phyloP scores from a whole-genome alignment of 92 coral and sea anemone species.

The Ricordea florida region DNA sequence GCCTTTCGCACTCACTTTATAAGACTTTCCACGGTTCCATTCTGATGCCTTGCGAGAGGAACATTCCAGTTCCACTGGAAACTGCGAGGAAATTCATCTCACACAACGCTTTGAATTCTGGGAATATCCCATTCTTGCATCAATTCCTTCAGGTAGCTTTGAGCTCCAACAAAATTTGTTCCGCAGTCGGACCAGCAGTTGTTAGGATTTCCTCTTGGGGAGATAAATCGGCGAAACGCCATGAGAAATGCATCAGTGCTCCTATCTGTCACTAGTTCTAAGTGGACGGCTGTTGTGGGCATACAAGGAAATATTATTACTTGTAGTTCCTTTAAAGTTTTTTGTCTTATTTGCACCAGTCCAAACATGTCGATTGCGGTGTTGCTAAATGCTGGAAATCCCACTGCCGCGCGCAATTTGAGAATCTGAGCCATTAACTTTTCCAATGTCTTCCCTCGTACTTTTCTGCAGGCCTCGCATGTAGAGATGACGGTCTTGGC shows the following conservation, averaged over 20 bases:
- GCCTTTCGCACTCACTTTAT: conserved; percentile 57
- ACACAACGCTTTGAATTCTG: conserved; percentile 16
- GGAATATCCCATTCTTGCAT: conserved; percentile 37
- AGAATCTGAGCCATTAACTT: conserved; percentile 73
- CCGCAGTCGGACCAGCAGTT: conserved; percentile 60
- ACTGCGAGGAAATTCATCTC: conserved; percentile 7
- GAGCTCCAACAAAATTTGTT: conserved; percentile 50
- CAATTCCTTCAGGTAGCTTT: conserved; percentile 42
- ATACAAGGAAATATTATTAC: conserved; percentile 54
- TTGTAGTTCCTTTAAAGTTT: conserved; percentile 66
- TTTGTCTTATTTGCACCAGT: conserved; percentile 58
- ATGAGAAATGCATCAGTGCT: conserved; percentile 62
- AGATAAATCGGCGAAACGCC: conserved; percentile 56
- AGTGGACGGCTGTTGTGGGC: conserved; percentile 63
- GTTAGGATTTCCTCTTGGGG: conserved; percentile 52
- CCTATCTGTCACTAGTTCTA: conserved; percentile 59
- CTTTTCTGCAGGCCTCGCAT: conserved; percentile 59
- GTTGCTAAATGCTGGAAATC: conserved; percentile 56
- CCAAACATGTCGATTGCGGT: conserved; percentile 78
- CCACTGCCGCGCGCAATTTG: conserved; percentile 41
- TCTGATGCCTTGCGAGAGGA: conserved; percentile 50
- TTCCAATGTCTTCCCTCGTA: conserved; percentile 53
- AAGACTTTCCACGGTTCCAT: conserved; percentile 54
- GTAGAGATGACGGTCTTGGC: conserved; percentile 39
- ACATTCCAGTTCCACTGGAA: conserved; percentile 33